These are phyloP conservation scores for Ficedula albicollis DNA, from an alignment of 2,797 vertebrate genomes.

Conservation along the genomic window DNA sequence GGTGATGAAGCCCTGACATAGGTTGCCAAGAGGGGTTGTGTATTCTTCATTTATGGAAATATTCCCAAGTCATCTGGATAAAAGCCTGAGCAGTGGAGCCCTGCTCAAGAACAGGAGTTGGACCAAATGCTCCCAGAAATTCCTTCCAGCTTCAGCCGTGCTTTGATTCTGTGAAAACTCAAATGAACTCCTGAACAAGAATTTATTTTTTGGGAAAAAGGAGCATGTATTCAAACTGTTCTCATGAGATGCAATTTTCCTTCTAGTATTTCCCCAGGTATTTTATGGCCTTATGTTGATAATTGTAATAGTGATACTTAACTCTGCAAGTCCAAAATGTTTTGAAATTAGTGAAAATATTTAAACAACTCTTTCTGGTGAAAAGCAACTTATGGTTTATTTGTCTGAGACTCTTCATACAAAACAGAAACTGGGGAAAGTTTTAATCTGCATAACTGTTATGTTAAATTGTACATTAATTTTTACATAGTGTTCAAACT, in stretches of 20 bases:
- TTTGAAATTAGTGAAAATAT: background rate
- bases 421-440: constrained; percentile 3
- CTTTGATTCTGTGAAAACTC: background rate
- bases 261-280: background rate
- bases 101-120: background rate
- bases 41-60: background rate
- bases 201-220: background rate
- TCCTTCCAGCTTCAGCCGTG: background rate
- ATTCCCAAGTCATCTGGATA: background rate
- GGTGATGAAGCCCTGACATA: rapidly evolving
- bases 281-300: background rate
- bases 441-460: constrained; percentile 40
- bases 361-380: background rate
- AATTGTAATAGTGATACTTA: background rate
- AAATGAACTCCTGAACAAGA: background rate
- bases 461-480: constrained; percentile 16
- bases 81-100: background rate
- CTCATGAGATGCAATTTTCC: background rate
- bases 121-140: background rate
- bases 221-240: background rate
- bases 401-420: background rate
- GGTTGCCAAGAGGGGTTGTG: background rate
- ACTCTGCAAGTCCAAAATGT: background rate
- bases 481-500: constrained; percentile 30
- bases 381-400: background rate